Conservation (phyloP, 2,797 vertebrate species). For the Philypnodon macrostomus region DNA sequence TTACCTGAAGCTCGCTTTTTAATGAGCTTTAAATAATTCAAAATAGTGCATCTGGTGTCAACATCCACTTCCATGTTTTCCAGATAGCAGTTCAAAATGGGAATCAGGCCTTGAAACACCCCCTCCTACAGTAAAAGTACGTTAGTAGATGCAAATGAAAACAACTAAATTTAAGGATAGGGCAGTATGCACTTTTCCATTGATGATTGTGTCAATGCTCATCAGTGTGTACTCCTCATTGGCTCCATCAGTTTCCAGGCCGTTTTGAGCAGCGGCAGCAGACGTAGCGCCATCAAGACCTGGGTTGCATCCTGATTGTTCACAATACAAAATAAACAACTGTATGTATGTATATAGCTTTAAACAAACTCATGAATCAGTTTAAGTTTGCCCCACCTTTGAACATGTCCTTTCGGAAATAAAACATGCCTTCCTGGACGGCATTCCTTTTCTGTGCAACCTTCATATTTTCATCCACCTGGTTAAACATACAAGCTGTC, state of each 20-base stretch:
- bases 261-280: constrained; percentile 78
- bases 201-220: constrained; percentile 98
- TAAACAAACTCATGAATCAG: background rate
- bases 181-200: constrained; percentile 85
- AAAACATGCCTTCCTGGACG: constrained; percentile 90
- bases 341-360: background rate
- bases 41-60: constrained; percentile 95
- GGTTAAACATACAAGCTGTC: constrained; percentile 19
- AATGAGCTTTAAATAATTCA: constrained; percentile 97
- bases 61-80: constrained; percentile 99
- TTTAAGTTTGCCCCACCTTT: constrained; percentile 78
- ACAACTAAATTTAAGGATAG: background rate
- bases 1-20: constrained; percentile 97
- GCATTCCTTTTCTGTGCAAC: constrained; percentile 92
- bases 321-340: background rate
- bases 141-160: background rate
- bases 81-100: constrained; percentile 94
- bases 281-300: constrained; percentile 81
- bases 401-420: constrained; percentile 95
- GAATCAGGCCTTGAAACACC: constrained; percentile 94
- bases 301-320: constrained; percentile 82
- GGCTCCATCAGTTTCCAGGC: constrained; percentile 64
- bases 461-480: constrained; percentile 99
- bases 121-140: constrained; percentile 90
- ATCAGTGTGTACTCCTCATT: constrained; percentile 88